A percentile compares a stretch with the other conserved stretches of the same genome.
phyloP scores from a whole-genome alignment of 2,797 vertebrate genomes.

The Spheniscus humboldti region DNA sequence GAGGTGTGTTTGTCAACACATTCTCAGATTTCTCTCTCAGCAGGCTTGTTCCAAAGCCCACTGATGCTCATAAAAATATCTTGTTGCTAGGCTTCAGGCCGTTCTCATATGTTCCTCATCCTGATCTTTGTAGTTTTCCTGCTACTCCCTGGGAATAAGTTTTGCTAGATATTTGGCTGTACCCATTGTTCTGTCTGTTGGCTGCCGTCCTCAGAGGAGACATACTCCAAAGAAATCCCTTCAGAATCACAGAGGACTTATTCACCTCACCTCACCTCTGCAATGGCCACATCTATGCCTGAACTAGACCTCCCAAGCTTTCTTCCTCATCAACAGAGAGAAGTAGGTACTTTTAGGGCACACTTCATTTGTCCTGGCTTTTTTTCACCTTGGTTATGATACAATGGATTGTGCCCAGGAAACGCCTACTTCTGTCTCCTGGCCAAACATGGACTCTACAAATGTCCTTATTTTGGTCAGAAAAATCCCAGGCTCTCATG shows the following conservation, averaged over 20 bases:
- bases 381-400: neutral
- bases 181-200: neutral
- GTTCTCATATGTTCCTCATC: neutral
- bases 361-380: neutral
- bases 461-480: neutral
- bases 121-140: neutral
- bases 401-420: neutral
- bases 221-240: neutral
- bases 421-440: neutral
- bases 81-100: neutral
- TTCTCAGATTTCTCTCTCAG: neutral
- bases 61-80: neutral
- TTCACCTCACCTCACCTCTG: neutral
- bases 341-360: neutral
- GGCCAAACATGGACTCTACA: neutral
- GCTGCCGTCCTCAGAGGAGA: neutral
- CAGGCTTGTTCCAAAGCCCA: neutral
- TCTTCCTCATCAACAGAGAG: neutral
- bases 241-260: neutral
- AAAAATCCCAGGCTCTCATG: neutral
- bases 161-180: neutral
- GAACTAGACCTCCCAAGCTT: neutral
- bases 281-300: neutral
- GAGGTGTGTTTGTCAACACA: neutral
- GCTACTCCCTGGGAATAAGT: neutral